phyloP scores from a whole-genome alignment of 2,113 vertebrate species.

The Macrotis lagotis region DNA sequence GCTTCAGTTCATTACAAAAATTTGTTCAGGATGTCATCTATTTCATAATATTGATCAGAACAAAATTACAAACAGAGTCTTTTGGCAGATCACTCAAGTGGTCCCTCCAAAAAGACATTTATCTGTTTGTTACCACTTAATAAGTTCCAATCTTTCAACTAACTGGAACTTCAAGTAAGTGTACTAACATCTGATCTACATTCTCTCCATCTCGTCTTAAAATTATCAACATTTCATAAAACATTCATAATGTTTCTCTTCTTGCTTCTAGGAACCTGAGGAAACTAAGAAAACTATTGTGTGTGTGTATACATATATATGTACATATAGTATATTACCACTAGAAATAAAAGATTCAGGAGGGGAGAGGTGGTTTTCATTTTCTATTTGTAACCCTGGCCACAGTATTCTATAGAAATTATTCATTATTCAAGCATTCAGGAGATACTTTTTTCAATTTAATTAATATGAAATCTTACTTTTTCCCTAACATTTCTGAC shows the following conservation, averaged over 20 bases:
- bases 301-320: neutral
- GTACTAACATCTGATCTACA: neutral
- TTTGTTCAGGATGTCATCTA: neutral
- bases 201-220: neutral
- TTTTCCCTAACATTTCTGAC: neutral
- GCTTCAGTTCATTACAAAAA: neutral
- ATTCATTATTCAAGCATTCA: no score
- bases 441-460: neutral
- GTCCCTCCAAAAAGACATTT: neutral
- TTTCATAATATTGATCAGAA: neutral
- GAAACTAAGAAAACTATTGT: neutral
- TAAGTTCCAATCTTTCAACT: neutral
- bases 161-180: neutral
- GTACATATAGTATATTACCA: neutral
- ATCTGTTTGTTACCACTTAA: neutral
- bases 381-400: neutral
- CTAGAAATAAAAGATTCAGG: neutral
- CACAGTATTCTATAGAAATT: neutral
- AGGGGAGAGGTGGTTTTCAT: neutral
- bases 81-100: neutral
- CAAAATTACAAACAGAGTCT: neutral
- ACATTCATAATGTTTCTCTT: neutral
- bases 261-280: neutral
- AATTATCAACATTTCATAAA: neutral
- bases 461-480: neutral